phyloP scores from a whole-genome alignment of 2,113 vertebrate genomes.

The Setophaga coronata region DNA sequence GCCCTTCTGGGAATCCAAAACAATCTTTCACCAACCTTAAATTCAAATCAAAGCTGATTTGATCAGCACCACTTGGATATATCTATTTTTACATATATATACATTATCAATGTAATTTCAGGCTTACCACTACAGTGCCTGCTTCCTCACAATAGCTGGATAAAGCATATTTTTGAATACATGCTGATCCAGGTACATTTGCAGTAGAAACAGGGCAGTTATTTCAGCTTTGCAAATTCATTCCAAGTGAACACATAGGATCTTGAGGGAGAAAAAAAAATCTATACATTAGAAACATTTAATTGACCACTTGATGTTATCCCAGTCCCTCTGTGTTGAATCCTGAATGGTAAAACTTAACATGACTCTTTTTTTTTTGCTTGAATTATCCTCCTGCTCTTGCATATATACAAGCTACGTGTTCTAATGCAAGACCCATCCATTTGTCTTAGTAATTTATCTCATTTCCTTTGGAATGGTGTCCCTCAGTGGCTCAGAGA shows the following conservation, averaged over 20 bases:
- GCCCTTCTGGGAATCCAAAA: background rate
- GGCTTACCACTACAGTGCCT: background rate
- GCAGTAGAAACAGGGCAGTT: background rate
- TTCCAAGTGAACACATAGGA: background rate
- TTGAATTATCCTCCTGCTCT: constrained; percentile 44
- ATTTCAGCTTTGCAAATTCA: background rate
- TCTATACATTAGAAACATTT: constrained; percentile 37
- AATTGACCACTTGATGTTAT: constrained; percentile 53
- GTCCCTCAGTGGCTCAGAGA: constrained; percentile 68
- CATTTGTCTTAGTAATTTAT: constrained; percentile 65
- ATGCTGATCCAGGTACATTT: background rate
- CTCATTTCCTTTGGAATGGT: constrained; percentile 56
- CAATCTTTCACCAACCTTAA: background rate
- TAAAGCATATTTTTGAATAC: background rate
- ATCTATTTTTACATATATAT: too few relatives aligned
- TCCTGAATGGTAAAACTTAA: constrained; percentile 43
- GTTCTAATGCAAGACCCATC: background rate
- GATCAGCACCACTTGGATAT: background rate
- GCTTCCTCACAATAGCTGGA: background rate
- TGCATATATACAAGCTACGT: background rate
- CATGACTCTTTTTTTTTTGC: background rate
- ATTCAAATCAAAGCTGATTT: background rate
- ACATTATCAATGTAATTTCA: background rate
- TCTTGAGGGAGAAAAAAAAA: background rate
- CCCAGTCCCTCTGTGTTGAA: background rate